phyloP scores from a whole-genome alignment of 2,797 vertebrate species.

The Spheniscus humboldti region DNA sequence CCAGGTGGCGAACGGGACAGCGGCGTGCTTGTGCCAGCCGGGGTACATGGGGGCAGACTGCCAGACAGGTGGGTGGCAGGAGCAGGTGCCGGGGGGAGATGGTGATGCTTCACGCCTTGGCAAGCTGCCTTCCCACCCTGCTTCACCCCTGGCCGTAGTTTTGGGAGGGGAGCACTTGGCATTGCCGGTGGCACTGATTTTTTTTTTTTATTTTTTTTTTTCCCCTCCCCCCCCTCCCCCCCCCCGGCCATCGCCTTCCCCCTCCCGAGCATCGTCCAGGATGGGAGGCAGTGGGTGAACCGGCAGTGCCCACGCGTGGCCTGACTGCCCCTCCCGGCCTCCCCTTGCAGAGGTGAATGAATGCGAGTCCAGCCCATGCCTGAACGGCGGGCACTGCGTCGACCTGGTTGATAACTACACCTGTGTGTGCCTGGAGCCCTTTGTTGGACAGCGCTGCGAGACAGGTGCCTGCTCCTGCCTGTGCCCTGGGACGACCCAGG shows the following conservation, averaged over 20 bases:
- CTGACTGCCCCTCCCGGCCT: background rate
- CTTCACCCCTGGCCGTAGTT: background rate
- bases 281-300: background rate
- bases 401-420: conserved; percentile 82
- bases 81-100: fast-evolving
- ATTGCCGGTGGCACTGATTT: background rate
- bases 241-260: fast-evolving
- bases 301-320: background rate
- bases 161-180: background rate
- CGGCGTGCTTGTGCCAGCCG: conserved; percentile 54
- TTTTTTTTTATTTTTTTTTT: background rate
- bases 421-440: conserved; percentile 82
- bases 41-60: conserved; percentile 69
- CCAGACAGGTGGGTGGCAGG: conserved; percentile 65
- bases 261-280: background rate
- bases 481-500: fast-evolving
- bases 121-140: background rate
- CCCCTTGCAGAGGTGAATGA: conserved; percentile 81
- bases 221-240: too few relatives aligned
- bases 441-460: conserved; percentile 85
- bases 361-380: conserved; percentile 85
- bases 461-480: conserved; percentile 76
- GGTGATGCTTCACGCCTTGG: background rate
- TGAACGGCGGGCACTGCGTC: conserved; percentile 85
- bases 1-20: conserved; percentile 39